Conservation (phyloP, 2,113 vertebrate genomes). For the Lasiurus borealis region DNA sequence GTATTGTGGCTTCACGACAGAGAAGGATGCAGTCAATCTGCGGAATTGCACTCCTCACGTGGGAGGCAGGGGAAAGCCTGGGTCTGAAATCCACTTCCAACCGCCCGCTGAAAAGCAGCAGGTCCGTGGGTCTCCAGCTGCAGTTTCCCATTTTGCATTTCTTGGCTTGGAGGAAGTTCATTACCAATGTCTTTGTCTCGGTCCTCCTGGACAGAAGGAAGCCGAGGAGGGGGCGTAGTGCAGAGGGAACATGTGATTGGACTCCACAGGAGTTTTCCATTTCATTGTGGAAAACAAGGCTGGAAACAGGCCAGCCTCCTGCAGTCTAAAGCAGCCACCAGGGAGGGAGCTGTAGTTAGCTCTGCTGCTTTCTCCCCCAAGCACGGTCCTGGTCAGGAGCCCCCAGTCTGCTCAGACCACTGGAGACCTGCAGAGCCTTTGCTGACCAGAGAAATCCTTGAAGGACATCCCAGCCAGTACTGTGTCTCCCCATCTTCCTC, state of each 20-base stretch:
- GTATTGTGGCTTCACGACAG: no score
- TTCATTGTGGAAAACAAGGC: slow-evolving; percentile 1
- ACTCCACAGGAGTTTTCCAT: background rate
- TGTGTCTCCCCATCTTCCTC: background rate
- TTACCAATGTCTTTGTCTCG: slow-evolving; percentile 4
- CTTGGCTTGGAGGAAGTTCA: slow-evolving; percentile 7
- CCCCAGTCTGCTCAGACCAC: background rate
- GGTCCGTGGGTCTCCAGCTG: background rate
- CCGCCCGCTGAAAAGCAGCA: background rate
- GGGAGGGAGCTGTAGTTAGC: background rate
- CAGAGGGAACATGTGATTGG: background rate
- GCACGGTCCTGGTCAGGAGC: background rate
- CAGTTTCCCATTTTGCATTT: background rate
- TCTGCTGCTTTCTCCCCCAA: background rate
- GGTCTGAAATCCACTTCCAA: background rate
- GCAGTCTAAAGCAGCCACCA: no score
- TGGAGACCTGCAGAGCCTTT: background rate
- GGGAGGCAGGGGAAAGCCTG: background rate
- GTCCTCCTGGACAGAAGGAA: background rate
- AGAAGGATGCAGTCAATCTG: background rate
- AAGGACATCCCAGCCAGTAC: background rate
- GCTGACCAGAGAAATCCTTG: background rate
- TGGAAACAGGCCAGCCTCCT: background rate
- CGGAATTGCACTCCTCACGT: background rate
- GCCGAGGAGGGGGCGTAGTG: background rate